These are phyloP conservation scores for Pseudotriccus pelzelni DNA, from an alignment of 2,797 vertebrate species.

Conservation along the genomic window DNA sequence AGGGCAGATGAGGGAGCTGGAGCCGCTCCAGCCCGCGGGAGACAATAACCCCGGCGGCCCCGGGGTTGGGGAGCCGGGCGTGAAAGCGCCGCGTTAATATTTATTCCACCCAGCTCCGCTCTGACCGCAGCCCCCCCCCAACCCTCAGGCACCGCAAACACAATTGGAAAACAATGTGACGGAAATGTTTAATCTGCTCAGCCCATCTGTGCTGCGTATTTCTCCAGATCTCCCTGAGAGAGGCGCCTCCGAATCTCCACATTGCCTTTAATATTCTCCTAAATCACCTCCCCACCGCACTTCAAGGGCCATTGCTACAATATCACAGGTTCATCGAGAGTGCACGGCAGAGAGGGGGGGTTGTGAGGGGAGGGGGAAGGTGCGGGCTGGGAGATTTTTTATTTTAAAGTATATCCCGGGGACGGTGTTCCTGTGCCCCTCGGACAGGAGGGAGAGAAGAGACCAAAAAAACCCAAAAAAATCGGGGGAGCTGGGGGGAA, in stretches of 20 bases:
- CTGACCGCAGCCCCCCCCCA: slow-evolving; percentile 80
- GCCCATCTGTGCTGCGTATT: slow-evolving; percentile 91
- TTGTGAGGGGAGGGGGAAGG: not conserved
- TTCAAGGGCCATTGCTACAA: slow-evolving; percentile 82
- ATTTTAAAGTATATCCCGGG: slow-evolving; percentile 71
- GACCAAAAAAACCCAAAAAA: fast-evolving
- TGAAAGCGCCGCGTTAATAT: slow-evolving; percentile 72
- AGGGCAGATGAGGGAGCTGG: not conserved
- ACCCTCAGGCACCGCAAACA: slow-evolving; percentile 85
- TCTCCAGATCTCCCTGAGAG: slow-evolving; percentile 90
- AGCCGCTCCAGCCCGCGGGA: not conserved
- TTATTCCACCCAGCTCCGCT: slow-evolving; percentile 73
- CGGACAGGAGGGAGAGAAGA: not conserved
- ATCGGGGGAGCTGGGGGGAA: fast-evolving
- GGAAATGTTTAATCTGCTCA: slow-evolving; percentile 91
- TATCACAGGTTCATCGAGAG: slow-evolving; percentile 91
- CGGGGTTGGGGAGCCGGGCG: slow-evolving; percentile 57
- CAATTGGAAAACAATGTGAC: slow-evolving; percentile 89
- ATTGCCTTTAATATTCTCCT: slow-evolving; percentile 92
- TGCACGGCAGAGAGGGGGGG: slow-evolving; percentile 73
- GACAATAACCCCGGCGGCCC: not conserved
- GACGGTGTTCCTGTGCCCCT: slow-evolving; percentile 47
- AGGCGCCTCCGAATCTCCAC: slow-evolving; percentile 93
- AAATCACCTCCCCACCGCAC: slow-evolving; percentile 88
- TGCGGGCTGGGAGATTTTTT: slow-evolving; percentile 61